These are phyloP conservation scores for Penaeus monodon DNA, from an alignment of 2,888 invertebrate species.

Conservation along the genomic window DNA sequence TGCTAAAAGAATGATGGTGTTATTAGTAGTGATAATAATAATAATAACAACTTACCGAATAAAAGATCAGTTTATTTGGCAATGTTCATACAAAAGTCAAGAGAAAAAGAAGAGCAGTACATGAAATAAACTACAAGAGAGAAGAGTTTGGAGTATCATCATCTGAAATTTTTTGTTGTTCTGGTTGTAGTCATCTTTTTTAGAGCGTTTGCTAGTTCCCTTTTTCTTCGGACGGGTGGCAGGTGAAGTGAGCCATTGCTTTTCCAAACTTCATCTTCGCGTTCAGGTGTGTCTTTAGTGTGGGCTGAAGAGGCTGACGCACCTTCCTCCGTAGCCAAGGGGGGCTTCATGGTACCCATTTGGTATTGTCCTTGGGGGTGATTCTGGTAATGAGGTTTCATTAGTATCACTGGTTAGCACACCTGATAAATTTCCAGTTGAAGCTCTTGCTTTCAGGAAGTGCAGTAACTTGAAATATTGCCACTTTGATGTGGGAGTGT, in stretches of 20 bases:
- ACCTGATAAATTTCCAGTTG: too few species aligned
- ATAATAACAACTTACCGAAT: too few species aligned
- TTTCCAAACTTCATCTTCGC: not conserved
- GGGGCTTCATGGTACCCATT: conserved; percentile 4
- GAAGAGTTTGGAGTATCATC: too few species aligned
- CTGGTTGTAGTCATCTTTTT: conserved; percentile 42
- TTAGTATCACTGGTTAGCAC: too few species aligned
- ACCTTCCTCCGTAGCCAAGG: conserved; percentile 6
- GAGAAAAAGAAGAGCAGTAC: too few species aligned
- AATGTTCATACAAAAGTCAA: too few species aligned
- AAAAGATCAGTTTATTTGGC: too few species aligned
- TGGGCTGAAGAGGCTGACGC: conserved; percentile 11
- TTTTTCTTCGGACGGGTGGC: conserved; percentile 10
- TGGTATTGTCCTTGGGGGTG: too few species aligned
- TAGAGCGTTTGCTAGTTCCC: conserved; percentile 9
- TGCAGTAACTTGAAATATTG: conserved; percentile 42
- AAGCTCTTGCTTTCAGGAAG: conserved; percentile 45
- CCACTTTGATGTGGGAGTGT: conserved; percentile 44
- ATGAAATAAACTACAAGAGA: too few species aligned
- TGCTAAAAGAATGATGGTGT: too few species aligned
- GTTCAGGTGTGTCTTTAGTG: not conserved
- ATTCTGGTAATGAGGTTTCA: too few species aligned
- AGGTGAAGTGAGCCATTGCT: conserved; percentile 6
- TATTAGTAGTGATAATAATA: too few species aligned
- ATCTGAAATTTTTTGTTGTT: conserved; percentile 39